Percentiles rank a stretch among this genome's conserved stretches.
phyloP scores from a whole-genome alignment of 2,888 invertebrate species.

The Cheilosia impressa region DNA sequence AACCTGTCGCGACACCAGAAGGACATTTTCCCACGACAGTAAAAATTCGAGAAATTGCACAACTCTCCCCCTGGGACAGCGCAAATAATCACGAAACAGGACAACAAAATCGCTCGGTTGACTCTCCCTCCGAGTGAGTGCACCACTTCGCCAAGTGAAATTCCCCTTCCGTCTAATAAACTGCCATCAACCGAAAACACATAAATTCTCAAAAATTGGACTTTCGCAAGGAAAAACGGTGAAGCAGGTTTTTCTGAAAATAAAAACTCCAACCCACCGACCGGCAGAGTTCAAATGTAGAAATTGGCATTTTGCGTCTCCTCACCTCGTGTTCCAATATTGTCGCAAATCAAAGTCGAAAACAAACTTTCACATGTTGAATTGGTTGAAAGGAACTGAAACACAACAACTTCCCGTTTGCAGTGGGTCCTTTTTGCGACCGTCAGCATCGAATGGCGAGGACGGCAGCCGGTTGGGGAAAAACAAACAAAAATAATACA shows the following conservation, averaged over 20 bases:
- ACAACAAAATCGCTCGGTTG: slow-evolving; percentile 8
- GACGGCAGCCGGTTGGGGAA: slow-evolving; percentile 38
- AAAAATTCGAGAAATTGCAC: slow-evolving; percentile 37
- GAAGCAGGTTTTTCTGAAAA: not conserved
- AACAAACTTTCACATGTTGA: slow-evolving; percentile 65
- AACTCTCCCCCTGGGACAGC: slow-evolving; percentile 48
- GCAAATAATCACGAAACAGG: slow-evolving; percentile 31
- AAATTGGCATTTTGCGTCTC: slow-evolving; percentile 27
- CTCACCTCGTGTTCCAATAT: slow-evolving; percentile 32
- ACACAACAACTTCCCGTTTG: slow-evolving; percentile 14
- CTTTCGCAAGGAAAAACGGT: slow-evolving; percentile 9
- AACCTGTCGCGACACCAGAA: slow-evolving; percentile 1
- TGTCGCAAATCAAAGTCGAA: slow-evolving; percentile 66
- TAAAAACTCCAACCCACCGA: not conserved
- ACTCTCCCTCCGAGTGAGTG: slow-evolving; percentile 21
- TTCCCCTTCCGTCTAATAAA: slow-evolving; percentile 51
- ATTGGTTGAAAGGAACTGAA: slow-evolving; percentile 28
- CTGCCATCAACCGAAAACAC: slow-evolving; percentile 38
- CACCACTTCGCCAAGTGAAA: slow-evolving; percentile 36
- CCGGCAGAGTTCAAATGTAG: not conserved
- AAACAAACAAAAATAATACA: slow-evolving; percentile 50
- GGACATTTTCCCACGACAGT: slow-evolving; percentile 10
- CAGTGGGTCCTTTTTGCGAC: slow-evolving; percentile 35
- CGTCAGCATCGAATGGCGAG: not conserved
- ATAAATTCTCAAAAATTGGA: slow-evolving; percentile 54